Conservation (phyloP, 1,140 invertebrate genomes). For the Rhyacophila brunnea region DNA sequence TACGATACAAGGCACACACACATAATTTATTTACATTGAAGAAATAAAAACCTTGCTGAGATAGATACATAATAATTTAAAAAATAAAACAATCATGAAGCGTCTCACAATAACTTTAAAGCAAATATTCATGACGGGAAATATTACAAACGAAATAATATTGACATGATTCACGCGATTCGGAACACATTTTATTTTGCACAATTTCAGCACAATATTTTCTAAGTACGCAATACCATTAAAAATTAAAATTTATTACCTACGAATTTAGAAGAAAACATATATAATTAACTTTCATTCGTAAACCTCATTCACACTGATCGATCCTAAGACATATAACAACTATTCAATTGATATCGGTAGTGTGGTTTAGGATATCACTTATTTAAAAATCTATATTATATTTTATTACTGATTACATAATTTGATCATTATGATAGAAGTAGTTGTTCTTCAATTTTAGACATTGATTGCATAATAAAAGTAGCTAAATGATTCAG, state of each 20-base stretch:
- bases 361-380: conserved; percentile 31
- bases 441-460: conserved; percentile 20
- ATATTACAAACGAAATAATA: conserved; percentile 11
- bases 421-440: conserved; percentile 30
- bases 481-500: conserved; percentile 24
- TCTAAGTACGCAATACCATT: conserved; percentile 21
- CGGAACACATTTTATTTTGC: conserved; percentile 16
- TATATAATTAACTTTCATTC: conserved; percentile 29
- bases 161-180: conserved; percentile 7
- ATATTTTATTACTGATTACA: conserved; percentile 30
- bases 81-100: conserved; percentile 22
- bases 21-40: conserved; percentile 40
- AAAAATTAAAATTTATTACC: conserved; percentile 12
- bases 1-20: conserved; percentile 60
- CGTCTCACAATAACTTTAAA: conserved; percentile 33
- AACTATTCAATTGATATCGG: conserved; percentile 36
- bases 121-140: conserved; percentile 19
- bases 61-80: conserved; percentile 35
- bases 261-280: conserved; percentile 20
- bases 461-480: conserved; percentile 29
- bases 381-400: conserved; percentile 32
- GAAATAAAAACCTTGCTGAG: conserved; percentile 32
- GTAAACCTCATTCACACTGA: conserved; percentile 29
- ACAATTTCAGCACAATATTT: conserved; percentile 5
- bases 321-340: conserved; percentile 37